phyloP scores from a whole-genome alignment of 2,113 vertebrate genomes.

The Oreochromis spilurus region DNA sequence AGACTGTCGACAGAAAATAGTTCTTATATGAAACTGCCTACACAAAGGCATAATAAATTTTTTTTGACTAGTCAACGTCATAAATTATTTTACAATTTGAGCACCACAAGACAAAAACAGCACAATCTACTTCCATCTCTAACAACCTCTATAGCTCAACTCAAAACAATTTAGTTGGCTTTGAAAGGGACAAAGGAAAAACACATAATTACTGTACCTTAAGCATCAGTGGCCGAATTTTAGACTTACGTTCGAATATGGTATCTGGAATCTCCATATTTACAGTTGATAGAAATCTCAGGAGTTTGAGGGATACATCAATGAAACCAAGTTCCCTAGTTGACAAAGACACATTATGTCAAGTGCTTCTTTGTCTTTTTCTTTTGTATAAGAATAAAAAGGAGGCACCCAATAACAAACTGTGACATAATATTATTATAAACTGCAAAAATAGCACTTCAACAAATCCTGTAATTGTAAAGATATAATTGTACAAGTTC shows the following conservation, averaged over 20 bases:
- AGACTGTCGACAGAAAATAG: neutral
- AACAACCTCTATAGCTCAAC: fast-evolving
- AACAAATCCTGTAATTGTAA: neutral
- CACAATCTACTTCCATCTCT: neutral
- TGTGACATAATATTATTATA: neutral
- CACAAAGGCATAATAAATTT: neutral
- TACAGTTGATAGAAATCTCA: constrained; percentile 45
- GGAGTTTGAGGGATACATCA: constrained; percentile 51
- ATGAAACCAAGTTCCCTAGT: constrained; percentile 72
- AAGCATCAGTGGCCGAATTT: neutral
- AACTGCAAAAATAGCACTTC: neutral
- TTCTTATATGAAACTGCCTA: neutral
- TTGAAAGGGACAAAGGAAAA: neutral
- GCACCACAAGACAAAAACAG: neutral
- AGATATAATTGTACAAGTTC: neutral
- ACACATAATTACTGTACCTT: neutral
- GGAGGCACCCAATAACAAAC: fast-evolving
- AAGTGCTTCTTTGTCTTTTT: neutral
- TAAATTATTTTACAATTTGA: neutral
- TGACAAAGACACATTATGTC: neutral
- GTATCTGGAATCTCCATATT: constrained; percentile 21
- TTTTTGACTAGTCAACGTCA: neutral
- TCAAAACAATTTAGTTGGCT: neutral
- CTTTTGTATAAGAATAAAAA: neutral
- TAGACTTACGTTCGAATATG: constrained; percentile 63